Evolutionary conservation across 2,888 invertebrate species (phyloP), one percentile per base, ranked within the genome.

Genomic region (Meliscaeva auricollis): DNA sequence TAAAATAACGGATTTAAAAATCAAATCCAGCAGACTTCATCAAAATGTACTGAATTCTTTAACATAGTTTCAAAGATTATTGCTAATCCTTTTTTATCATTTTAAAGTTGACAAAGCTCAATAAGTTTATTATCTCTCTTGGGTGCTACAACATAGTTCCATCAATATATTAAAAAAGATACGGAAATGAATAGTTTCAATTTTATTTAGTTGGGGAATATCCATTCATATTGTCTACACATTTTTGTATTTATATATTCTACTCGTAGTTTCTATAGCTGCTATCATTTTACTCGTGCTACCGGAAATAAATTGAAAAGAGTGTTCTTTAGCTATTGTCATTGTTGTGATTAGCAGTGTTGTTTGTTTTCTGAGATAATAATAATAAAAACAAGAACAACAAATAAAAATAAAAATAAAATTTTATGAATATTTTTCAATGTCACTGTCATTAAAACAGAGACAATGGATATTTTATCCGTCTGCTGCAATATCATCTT

Each of bases 371-470:
- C 2, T 46, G 1, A 15, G 5, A 15, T 15, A 46, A 15, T 13
- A 41, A 41, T 26, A 38, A 38, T 5, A 38, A 38, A 38, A 3
- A 11, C 5, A 38, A 11, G 35, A 11, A 26, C 26, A 26, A 26
- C 2, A 26, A 26, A 26, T 3, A 26, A 26, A 26, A 2, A 26
- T 26, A 26, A 26, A 26, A 26, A 46, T 46, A 17, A 46, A 46
- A 17, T 46, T 46, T 15, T 46, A 46, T 46, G 17, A 15, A 46
- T 46, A 17, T 46, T 46, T 15, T 46, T 17, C 46, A 46, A 46
- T 46, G 46, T 17, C 46, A 46, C 11, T 46, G 46, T 46, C 46
- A 46, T 46, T 46, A 46, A 15, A 46, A 46, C 15, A 17, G 46
- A 17, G 8, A 46, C 35, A 38, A 38, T 38, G 35, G 7, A 11